Evolutionary conservation across 92 coral and sea anemone species (phyloP).

Genomic region (Porites cylindrica): DNA sequence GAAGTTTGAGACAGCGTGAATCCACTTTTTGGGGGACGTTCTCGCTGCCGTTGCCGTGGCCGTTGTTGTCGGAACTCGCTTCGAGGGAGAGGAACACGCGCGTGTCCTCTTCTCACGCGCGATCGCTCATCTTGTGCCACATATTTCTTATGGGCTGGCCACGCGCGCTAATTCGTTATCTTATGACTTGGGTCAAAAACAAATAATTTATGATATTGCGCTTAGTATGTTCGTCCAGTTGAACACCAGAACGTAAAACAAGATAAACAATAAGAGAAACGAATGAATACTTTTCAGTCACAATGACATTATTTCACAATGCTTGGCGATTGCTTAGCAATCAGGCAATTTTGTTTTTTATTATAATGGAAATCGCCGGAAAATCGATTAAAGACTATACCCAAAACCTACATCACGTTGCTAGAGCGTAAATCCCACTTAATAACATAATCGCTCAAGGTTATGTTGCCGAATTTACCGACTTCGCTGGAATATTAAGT

Average conservation of each 20-base stretch:
- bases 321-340: conserved; percentile 23
- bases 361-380: conserved; percentile 14
- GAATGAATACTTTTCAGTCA: not conserved
- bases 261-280: not conserved
- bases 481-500: not conserved
- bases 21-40: too few relatives aligned
- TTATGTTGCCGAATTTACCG: not conserved
- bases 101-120: too few relatives aligned
- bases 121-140: too few relatives aligned
- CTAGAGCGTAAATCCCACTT: too few relatives aligned
- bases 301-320: conserved; percentile 1
- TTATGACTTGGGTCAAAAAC: too few relatives aligned
- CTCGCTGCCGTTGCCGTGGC: too few relatives aligned
- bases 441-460: not conserved
- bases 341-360: not conserved
- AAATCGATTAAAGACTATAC: not conserved
- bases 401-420: not conserved
- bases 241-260: not conserved
- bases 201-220: too few relatives aligned
- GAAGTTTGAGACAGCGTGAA: too few relatives aligned
- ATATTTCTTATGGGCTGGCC: too few relatives aligned
- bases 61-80: too few relatives aligned
- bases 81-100: too few relatives aligned
- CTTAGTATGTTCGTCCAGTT: not conserved
- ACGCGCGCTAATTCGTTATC: too few relatives aligned